phyloP scores from a whole-genome alignment of 2,797 vertebrate species.

The Zalophus californianus region DNA sequence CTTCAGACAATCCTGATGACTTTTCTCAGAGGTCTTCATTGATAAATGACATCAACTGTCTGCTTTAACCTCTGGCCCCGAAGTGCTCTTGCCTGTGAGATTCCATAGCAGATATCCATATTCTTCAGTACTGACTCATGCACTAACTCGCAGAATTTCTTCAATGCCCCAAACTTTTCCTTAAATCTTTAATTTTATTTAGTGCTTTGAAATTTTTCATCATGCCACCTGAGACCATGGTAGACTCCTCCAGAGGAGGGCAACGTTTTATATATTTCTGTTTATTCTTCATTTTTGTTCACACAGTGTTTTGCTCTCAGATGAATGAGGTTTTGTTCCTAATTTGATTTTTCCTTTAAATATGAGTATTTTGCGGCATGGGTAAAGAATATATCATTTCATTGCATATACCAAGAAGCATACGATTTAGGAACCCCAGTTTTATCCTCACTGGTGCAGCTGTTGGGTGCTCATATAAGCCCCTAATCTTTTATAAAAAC shows the following conservation, averaged over 20 bases:
- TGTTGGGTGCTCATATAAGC: slow-evolving; percentile 77
- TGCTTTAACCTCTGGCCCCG: not conserved
- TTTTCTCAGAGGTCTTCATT: slow-evolving; percentile 5
- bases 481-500: slow-evolving; percentile 81
- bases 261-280: not conserved
- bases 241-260: not conserved
- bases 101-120: not conserved
- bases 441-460: slow-evolving; percentile 72
- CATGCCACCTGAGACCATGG: not conserved
- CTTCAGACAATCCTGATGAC: not conserved
- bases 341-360: slow-evolving; percentile 60
- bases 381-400: slow-evolving; percentile 36
- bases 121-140: not conserved
- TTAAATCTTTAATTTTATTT: not conserved
- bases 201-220: not conserved
- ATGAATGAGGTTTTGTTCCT: slow-evolving; percentile 54
- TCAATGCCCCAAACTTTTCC: not conserved
- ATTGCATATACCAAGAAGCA: not conserved
- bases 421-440: slow-evolving; percentile 30
- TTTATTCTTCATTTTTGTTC: slow-evolving; percentile 1
- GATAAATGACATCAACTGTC: not conserved
- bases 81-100: not conserved
- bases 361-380: not conserved
- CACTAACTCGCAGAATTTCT: not conserved
- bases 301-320: not conserved